A percentile compares a stretch with the other conserved stretches of the same genome.
Evolutionary conservation across 1,140 invertebrate genomes (phyloP).

Genomic region (Chrysomallon squamiferum): DNA sequence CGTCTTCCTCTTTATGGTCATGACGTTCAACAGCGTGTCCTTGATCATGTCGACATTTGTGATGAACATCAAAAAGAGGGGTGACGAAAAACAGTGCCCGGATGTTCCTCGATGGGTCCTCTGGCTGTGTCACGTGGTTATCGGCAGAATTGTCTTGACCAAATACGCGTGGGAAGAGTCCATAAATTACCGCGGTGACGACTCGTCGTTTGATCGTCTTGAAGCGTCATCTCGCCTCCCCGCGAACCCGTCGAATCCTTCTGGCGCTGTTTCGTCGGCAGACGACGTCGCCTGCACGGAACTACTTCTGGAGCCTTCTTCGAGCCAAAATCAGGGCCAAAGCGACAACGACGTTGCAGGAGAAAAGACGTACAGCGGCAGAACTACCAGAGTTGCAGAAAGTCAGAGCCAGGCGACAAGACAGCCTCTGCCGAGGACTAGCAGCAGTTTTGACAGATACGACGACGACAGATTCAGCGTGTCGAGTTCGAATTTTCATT

Average conservation of each 20-base stretch:
- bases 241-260: neutral
- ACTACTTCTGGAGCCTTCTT: neutral
- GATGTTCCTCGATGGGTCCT: slow-evolving; percentile 42
- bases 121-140: slow-evolving; percentile 37
- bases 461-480: neutral
- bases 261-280: neutral
- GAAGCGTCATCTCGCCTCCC: no score
- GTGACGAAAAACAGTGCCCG: slow-evolving; percentile 37
- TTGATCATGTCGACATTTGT: slow-evolving; percentile 55
- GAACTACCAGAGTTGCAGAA: no score
- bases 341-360: neutral
- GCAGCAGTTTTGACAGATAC: no score
- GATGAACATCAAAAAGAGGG: slow-evolving; percentile 56
- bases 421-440: neutral
- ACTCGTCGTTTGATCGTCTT: neutral
- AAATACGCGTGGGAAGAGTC: slow-evolving; percentile 23
- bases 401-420: neutral
- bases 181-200: neutral
- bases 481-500: neutral
- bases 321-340: neutral
- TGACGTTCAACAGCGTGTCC: slow-evolving; percentile 58
- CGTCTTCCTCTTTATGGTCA: slow-evolving; percentile 54
- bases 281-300: neutral
- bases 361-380: neutral
- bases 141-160: slow-evolving; percentile 39